phyloP scores from a whole-genome alignment of 2,797 vertebrate genomes.

The Myiotriccus ornatus region DNA sequence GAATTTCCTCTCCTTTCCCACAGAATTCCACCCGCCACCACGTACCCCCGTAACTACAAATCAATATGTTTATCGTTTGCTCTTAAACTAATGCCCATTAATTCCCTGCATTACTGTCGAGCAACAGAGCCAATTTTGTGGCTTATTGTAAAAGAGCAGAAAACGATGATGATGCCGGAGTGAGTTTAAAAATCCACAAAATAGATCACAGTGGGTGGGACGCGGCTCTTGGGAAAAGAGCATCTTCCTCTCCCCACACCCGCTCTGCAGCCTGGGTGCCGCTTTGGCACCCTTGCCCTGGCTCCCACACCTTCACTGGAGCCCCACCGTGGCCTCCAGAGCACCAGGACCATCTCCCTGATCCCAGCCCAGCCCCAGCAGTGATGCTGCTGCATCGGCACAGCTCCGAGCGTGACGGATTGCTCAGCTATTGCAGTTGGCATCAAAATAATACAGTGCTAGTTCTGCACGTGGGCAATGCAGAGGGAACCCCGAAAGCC shows the following conservation, averaged over 20 bases:
- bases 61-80: slow-evolving; percentile 45
- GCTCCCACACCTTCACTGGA: neutral
- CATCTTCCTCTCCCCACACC: neutral
- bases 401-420: rapidly evolving
- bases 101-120: slow-evolving; percentile 12
- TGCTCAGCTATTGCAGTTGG: neutral
- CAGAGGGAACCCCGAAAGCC: neutral
- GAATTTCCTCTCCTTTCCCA: neutral
- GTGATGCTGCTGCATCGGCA: rapidly evolving
- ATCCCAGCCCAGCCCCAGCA: rapidly evolving
- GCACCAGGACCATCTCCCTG: rapidly evolving
- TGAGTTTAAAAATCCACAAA: slow-evolving; percentile 27
- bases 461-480: rapidly evolving
- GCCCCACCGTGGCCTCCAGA: neutral
- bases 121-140: slow-evolving; percentile 15
- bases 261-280: neutral
- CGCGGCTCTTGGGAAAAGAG: neutral
- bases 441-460: neutral
- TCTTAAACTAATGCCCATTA: slow-evolving; percentile 59
- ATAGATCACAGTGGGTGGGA: slow-evolving; percentile 43
- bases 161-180: neutral
- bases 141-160: slow-evolving; percentile 41
- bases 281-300: rapidly evolving
- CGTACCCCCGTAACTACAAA: neutral
- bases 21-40: neutral